phyloP scores from a whole-genome alignment of 2,888 invertebrate genomes.

The Phengaris arion region DNA sequence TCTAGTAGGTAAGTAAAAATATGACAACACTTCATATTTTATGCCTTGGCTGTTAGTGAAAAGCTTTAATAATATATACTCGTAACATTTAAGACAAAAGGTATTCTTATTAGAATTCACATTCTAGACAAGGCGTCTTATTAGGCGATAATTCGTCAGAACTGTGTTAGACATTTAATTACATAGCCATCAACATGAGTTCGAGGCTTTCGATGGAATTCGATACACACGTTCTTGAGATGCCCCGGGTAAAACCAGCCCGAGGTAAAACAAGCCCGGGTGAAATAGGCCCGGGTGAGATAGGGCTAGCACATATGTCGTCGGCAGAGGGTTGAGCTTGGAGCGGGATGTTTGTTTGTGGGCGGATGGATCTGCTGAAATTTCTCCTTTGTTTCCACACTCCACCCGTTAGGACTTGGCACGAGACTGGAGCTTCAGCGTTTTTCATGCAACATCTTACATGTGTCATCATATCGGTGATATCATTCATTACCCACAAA shows the following conservation, averaged over 20 bases:
- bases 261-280: background rate
- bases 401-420: slow-evolving; percentile 49
- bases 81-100: background rate
- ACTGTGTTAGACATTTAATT: slow-evolving; percentile 26
- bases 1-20: too few relatives aligned
- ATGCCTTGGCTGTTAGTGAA: too few relatives aligned
- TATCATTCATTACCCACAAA: too few relatives aligned
- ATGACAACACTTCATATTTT: too few relatives aligned
- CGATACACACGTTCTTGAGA: slow-evolving; percentile 22
- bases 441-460: background rate
- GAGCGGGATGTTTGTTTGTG: slow-evolving; percentile 69
- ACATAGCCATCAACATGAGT: background rate
- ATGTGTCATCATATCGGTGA: background rate
- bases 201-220: slow-evolving; percentile 27
- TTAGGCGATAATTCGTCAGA: slow-evolving; percentile 6
- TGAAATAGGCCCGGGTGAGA: slow-evolving; percentile 1
- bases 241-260: background rate
- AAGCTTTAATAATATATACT: too few relatives aligned
- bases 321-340: slow-evolving; percentile 70
- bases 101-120: background rate
- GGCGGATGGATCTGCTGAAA: slow-evolving; percentile 70
- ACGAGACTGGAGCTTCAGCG: slow-evolving; percentile 32
- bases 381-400: slow-evolving; percentile 72
- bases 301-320: slow-evolving; percentile 43
- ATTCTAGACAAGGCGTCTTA: slow-evolving; percentile 6